phyloP scores from a whole-genome alignment of 2,797 vertebrate species.

The Lophura swinhoii region DNA sequence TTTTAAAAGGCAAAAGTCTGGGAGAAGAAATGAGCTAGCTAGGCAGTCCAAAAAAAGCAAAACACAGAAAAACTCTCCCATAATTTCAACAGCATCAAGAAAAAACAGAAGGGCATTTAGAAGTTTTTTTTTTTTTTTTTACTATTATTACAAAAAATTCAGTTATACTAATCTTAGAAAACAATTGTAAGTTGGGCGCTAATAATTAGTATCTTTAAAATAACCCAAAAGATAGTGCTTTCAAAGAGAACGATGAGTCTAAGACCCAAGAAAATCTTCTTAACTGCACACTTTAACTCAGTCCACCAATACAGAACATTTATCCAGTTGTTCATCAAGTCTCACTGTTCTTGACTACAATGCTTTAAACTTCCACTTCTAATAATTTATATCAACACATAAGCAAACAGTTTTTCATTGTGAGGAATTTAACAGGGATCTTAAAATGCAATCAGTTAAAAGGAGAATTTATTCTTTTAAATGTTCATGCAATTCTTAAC shows the following conservation, averaged over 20 bases:
- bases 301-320: not conserved
- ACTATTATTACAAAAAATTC: not conserved
- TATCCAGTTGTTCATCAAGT: not conserved
- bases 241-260: not conserved
- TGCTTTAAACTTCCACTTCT: not conserved
- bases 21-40: not conserved
- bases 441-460: not conserved
- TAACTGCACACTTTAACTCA: not conserved
- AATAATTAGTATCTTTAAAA: not conserved
- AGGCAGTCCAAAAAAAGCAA: not conserved
- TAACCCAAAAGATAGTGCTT: not conserved
- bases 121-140: not conserved
- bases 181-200: not conserved
- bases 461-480: not conserved
- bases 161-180: not conserved
- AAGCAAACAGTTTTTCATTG: not conserved
- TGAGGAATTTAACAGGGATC: not conserved
- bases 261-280: not conserved
- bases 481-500: not conserved
- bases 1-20: not conserved
- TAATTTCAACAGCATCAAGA: not conserved
- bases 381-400: not conserved
- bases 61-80: not conserved
- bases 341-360: not conserved
- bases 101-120: not conserved